Evolutionary conservation across 2,888 invertebrate species (phyloP), one percentile per base, ranked within the genome.

Genomic region (Nemoura dubitans): DNA sequence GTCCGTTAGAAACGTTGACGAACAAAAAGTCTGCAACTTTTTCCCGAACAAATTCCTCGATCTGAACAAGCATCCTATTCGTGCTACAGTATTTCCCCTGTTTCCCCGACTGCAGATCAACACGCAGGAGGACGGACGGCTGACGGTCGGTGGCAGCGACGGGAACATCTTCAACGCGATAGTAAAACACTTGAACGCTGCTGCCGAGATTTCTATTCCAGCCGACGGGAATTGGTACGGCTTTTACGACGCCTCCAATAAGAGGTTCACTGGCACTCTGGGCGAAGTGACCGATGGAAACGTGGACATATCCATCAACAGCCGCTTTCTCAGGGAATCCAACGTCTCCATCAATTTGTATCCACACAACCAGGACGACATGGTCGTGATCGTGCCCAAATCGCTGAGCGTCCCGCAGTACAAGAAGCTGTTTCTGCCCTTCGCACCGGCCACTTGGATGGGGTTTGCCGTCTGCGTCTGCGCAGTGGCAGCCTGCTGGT

Each of bases 351-450:
- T 3, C 36, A 92, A 91, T 88, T 91, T 92, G 0, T 87, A 88
- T 7, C 90, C 91, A 21, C 90, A 91, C n/a, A 90, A 89, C 25
- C 90, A 90, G 87, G 92, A 92, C 87, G 89, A 90, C 36, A 88
- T 92, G 21, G 92, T 92, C 88, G 89, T 92, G 26, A 89, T 92
- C 0, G 92, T 91, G 0, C 92, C 92, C 0, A 92, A 92, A 89
- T 90, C 92, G 0, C 86, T 88, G 25, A 89, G 89, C 86, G 90
- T 92, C 43, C 92, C 92, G 0, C 90, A 92, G 87, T 92, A 92
- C 92, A 88, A 90, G 83, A 90, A 90, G 43, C 90, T 92, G 28
- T 29, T 81, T 81, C 81, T 81, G n/a, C 81, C 81, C 7, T 81
- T 81, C 30, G 26, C 81, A 5, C 6, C n/a, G 7, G 30, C 81